Percentiles rank a stretch among this genome's conserved stretches.
Evolutionary conservation across 2,797 vertebrate genomes (phyloP).

Genomic region (Myotis pilosus): DNA sequence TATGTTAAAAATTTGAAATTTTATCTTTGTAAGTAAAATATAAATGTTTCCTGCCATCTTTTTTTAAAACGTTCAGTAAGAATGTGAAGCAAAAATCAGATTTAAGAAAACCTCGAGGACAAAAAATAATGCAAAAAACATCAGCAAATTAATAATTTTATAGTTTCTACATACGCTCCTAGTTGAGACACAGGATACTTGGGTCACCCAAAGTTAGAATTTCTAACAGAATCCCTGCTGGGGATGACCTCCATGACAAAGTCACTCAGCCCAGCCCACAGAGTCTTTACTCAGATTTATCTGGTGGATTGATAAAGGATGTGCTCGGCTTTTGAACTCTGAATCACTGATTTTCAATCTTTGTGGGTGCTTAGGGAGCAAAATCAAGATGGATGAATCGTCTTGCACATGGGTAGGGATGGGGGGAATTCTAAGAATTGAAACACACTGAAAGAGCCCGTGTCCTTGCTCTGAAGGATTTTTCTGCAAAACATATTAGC

Average conservation of each 20-base stretch:
- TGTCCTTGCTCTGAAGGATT: constrained; percentile 35
- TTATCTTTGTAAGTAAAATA: constrained; percentile 31
- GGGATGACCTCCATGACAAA: neutral
- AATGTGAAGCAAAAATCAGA: neutral
- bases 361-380: neutral
- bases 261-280: neutral
- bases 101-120: neutral
- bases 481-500: constrained; percentile 4
- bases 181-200: neutral
- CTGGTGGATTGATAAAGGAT: neutral
- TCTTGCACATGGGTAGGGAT: neutral
- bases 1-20: neutral
- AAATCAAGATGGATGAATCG: constrained; percentile 48
- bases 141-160: neutral
- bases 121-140: neutral
- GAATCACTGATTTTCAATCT: constrained; percentile 9
- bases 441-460: neutral
- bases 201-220: neutral
- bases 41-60: neutral
- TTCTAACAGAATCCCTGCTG: neutral
- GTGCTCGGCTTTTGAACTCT: neutral
- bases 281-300: neutral
- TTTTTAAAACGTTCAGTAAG: constrained; percentile 45
- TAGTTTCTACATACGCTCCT: neutral
- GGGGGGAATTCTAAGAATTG: neutral